Percentiles rank a stretch among this genome's conserved stretches.
phyloP scores from a whole-genome alignment of 2,113 vertebrate species.

The Reinhardtius hippoglossoides region DNA sequence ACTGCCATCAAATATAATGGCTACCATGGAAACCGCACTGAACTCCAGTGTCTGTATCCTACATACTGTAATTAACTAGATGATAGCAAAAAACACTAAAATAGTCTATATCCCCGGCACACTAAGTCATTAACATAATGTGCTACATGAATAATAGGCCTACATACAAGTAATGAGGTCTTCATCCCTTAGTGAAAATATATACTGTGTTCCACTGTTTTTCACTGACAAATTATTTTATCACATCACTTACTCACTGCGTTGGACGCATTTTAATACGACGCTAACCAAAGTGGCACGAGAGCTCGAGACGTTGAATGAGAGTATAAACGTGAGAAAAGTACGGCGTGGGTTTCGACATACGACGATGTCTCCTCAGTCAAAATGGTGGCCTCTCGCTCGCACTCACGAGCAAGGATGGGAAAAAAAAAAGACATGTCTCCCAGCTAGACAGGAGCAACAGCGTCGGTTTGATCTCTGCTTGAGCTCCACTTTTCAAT shows the following conservation, averaged over 20 bases:
- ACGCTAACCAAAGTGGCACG: slow-evolving; percentile 8
- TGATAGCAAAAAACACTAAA: slow-evolving; percentile 51
- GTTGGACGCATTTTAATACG: slow-evolving; percentile 31
- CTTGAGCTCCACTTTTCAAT: slow-evolving; percentile 75
- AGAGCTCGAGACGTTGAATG: slow-evolving; percentile 8
- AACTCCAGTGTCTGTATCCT: slow-evolving; percentile 31
- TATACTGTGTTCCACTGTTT: slow-evolving; percentile 44
- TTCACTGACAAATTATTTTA: slow-evolving; percentile 65
- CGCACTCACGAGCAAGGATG: slow-evolving; percentile 14
- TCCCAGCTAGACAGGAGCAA: slow-evolving; percentile 62
- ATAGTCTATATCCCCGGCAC: slow-evolving; percentile 32
- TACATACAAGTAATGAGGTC: slow-evolving; percentile 50
- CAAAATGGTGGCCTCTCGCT: slow-evolving; percentile 67
- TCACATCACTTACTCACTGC: slow-evolving; percentile 51
- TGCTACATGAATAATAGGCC: slow-evolving; percentile 61
- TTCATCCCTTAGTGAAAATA: slow-evolving; percentile 51
- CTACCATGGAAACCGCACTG: slow-evolving; percentile 64
- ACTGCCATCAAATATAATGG: slow-evolving; percentile 51
- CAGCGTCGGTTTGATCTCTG: slow-evolving; percentile 72
- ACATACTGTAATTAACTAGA: slow-evolving; percentile 33
- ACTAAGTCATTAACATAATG: slow-evolving; percentile 64
- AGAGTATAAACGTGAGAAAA: slow-evolving; percentile 29
- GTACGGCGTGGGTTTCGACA: slow-evolving; percentile 30
- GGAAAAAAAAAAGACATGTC: slow-evolving; percentile 46
- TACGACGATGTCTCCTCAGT: slow-evolving; percentile 13